Evolutionary conservation across 2,888 invertebrate genomes (phyloP).

Genomic region (Yponomeuta evonymella): DNA sequence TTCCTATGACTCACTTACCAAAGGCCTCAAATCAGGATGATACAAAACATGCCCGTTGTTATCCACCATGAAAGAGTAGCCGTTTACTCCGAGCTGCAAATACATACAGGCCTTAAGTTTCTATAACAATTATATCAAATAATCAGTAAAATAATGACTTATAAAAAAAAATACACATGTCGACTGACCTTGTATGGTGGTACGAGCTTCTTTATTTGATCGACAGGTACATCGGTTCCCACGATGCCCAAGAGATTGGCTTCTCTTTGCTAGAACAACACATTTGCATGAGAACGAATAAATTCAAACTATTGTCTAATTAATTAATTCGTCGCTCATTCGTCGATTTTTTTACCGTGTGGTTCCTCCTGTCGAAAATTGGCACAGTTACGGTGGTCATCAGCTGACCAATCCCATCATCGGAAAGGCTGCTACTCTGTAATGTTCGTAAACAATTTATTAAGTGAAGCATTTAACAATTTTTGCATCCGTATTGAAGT

Average conservation of each 20-base stretch:
- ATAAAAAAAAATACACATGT: neutral
- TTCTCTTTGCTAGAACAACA: slow-evolving; percentile 81
- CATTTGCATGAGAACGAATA: neutral
- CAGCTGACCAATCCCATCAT: slow-evolving; percentile 84
- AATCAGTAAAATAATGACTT: neutral
- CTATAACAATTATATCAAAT: neutral
- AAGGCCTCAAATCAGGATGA: slow-evolving; percentile 95
- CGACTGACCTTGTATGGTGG: slow-evolving; percentile 89
- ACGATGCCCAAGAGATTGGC: slow-evolving; percentile 97
- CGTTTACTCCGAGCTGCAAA: slow-evolving; percentile 93
- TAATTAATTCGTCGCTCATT: no score
- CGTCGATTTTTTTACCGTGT: slow-evolving; percentile 77
- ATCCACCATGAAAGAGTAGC: slow-evolving; percentile 97
- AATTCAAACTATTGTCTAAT: neutral
- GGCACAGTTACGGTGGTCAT: slow-evolving; percentile 97
- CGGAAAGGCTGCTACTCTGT: slow-evolving; percentile 81
- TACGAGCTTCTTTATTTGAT: slow-evolving; percentile 95
- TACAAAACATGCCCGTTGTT: slow-evolving; percentile 97
- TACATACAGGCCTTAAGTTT: neutral
- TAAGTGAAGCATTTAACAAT: neutral
- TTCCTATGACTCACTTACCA: slow-evolving; percentile 75
- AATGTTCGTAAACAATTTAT: slow-evolving; percentile 18
- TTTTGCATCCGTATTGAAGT: neutral
- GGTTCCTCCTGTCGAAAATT: slow-evolving; percentile 94
- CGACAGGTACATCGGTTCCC: slow-evolving; percentile 97